Evolutionary conservation across 2,797 vertebrate species (phyloP).

Genomic region (Sternotherus odoratus): DNA sequence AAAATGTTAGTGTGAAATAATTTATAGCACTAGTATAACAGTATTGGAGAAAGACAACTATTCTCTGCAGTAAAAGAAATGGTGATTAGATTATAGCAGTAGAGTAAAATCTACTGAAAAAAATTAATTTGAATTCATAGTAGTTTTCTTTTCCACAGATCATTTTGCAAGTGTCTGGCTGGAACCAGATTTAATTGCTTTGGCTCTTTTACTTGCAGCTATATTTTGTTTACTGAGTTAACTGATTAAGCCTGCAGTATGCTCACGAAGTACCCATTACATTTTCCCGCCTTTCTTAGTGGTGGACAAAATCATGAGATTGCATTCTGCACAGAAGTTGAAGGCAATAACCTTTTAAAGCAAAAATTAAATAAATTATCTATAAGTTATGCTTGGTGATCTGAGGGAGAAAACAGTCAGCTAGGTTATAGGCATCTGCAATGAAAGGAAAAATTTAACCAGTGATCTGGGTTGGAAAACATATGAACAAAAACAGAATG

Average conservation of each 20-base stretch:
- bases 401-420: background rate
- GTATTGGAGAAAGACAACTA: background rate
- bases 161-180: background rate
- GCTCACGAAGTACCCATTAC: background rate
- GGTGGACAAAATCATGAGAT: background rate
- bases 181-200: background rate
- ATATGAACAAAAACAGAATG: background rate
- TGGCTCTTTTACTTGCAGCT: background rate
- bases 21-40: background rate
- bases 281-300: background rate
- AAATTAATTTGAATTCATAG: background rate
- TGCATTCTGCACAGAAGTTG: background rate
- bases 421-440: background rate
- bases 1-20: background rate
- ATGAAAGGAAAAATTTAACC: background rate
- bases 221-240: background rate
- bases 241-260: background rate
- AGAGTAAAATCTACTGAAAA: background rate
- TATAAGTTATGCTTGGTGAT: background rate
- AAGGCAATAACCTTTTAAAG: conserved; percentile 10
- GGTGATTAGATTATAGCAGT: background rate
- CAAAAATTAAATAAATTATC: background rate
- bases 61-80: background rate
- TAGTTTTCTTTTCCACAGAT: background rate
- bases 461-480: background rate